These are phyloP conservation scores for Rhinoptilus africanus DNA, from an alignment of 2,113 vertebrate species.

Conservation along the genomic window DNA sequence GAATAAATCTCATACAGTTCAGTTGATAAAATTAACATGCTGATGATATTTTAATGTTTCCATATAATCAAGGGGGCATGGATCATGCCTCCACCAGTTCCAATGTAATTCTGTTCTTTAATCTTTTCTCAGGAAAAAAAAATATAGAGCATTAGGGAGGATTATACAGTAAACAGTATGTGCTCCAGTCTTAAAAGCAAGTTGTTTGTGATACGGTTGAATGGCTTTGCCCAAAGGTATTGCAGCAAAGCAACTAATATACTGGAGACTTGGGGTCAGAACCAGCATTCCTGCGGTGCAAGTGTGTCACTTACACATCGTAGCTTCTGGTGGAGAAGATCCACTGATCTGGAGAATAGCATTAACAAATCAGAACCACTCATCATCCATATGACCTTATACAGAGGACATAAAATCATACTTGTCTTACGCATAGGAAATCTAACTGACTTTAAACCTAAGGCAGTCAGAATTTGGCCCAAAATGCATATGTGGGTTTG, in stretches of 20 bases:
- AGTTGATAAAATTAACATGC: constrained; percentile 83
- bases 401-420: not conserved
- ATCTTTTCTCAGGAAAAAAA: constrained; percentile 69
- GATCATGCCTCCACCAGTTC: constrained; percentile 76
- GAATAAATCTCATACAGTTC: constrained; percentile 79
- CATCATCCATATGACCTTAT: not conserved
- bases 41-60: constrained; percentile 85
- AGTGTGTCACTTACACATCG: not conserved
- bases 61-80: constrained; percentile 79
- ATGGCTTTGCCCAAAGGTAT: constrained; percentile 51
- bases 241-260: constrained; percentile 23
- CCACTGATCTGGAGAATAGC: constrained; percentile 7
- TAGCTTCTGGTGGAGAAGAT: not conserved
- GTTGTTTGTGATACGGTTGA: not conserved
- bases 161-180: constrained; percentile 36
- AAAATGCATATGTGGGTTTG: not conserved
- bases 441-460: not conserved
- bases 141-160: constrained; percentile 51
- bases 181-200: constrained; percentile 38
- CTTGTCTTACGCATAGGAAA: not conserved
- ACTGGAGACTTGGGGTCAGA: not conserved
- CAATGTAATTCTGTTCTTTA: constrained; percentile 74
- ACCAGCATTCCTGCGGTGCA: not conserved
- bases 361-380: not conserved
- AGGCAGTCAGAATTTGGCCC: not conserved